These are phyloP conservation scores for Aphelocoma coerulescens DNA, from an alignment of 2,113 vertebrate species.

Conservation along the genomic window DNA sequence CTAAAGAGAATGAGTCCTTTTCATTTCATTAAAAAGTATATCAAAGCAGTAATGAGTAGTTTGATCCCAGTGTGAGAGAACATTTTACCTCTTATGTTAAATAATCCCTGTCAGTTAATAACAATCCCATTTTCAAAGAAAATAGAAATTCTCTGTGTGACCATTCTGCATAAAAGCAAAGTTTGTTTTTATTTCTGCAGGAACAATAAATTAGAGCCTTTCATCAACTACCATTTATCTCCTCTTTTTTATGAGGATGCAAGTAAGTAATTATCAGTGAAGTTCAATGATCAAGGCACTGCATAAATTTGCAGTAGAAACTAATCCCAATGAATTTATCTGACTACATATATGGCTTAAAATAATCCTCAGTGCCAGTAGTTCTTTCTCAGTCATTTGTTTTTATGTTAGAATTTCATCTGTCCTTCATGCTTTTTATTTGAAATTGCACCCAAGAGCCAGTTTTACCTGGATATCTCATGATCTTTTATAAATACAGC, in stretches of 20 bases:
- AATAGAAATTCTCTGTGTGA: neutral
- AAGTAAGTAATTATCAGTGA: constrained; percentile 30
- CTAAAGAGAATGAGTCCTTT: neutral
- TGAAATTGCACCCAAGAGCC: neutral
- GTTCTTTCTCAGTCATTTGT: neutral
- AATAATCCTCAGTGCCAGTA: neutral
- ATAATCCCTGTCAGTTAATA: neutral
- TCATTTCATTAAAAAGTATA: neutral
- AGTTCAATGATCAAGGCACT: constrained; percentile 9
- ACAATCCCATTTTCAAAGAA: neutral
- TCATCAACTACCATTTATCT: constrained; percentile 23
- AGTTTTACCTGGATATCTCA: neutral
- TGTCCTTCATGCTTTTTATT: neutral
- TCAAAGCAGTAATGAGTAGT: neutral
- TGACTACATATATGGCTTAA: neutral
- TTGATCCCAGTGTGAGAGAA: constrained; percentile 1
- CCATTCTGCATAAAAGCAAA: neutral
- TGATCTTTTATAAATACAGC: neutral
- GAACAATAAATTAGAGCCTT: neutral
- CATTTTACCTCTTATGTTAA: neutral
- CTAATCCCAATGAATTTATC: constrained; percentile 26
- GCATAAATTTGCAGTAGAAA: constrained; percentile 8
- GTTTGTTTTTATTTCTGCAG: constrained; percentile 10
- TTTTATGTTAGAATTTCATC: neutral
- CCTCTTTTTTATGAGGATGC: neutral